phyloP scores from a whole-genome alignment of 2,113 vertebrate genomes.

The Macheiramphus alcinus region DNA sequence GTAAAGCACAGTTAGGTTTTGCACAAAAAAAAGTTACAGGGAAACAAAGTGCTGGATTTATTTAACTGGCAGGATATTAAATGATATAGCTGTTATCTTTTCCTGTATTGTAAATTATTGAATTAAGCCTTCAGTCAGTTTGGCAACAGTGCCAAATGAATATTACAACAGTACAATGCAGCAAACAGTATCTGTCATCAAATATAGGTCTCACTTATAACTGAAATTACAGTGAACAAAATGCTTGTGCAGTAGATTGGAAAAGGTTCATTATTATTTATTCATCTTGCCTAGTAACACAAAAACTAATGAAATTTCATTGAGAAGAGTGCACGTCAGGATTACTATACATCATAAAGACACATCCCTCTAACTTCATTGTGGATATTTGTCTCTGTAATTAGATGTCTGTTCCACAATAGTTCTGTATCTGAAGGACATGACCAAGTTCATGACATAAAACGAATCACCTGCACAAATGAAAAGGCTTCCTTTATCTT shows the following conservation, averaged over 20 bases:
- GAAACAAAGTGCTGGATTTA: slow-evolving; percentile 12
- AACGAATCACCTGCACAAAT: slow-evolving; percentile 6
- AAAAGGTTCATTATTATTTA: slow-evolving; percentile 58
- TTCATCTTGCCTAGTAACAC: slow-evolving; percentile 21
- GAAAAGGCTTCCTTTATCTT: not conserved
- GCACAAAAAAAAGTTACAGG: not conserved
- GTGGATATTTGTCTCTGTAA: slow-evolving; percentile 35
- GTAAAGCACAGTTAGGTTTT: not conserved
- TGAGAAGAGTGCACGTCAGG: not conserved
- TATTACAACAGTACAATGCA: not conserved
- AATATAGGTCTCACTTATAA: slow-evolving; percentile 17
- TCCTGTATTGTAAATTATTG: slow-evolving; percentile 38
- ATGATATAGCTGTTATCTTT: slow-evolving; percentile 50
- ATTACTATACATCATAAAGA: slow-evolving; percentile 9
- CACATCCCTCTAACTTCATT: not conserved
- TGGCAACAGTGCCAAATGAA: slow-evolving; percentile 38
- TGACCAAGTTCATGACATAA: not conserved
- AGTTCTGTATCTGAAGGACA: slow-evolving; percentile 17
- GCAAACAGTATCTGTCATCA: slow-evolving; percentile 23
- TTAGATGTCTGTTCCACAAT: slow-evolving; percentile 11
- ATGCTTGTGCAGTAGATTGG: not conserved
- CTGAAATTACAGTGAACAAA: slow-evolving; percentile 36
- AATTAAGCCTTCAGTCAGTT: slow-evolving; percentile 54
- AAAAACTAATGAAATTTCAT: not conserved
- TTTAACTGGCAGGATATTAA: slow-evolving; percentile 54